Evolutionary conservation across 2,113 vertebrate genomes (phyloP).

Genomic region (Zosterops lateralis): DNA sequence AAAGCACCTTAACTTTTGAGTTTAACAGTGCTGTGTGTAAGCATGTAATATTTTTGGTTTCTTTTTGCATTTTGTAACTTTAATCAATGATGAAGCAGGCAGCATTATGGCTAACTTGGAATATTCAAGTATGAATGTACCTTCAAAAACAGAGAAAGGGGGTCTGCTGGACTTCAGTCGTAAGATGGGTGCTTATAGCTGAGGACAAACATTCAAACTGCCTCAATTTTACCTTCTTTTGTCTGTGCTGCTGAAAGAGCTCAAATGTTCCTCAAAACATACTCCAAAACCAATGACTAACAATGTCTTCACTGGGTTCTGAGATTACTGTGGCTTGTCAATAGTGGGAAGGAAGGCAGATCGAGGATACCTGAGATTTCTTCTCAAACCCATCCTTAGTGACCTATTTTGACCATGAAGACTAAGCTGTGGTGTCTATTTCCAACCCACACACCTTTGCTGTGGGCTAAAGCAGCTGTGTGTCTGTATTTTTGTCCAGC

Average conservation of each 20-base stretch:
- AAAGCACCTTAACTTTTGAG: neutral
- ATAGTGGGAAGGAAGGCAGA: neutral
- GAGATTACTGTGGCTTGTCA: neutral
- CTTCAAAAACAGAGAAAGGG: neutral
- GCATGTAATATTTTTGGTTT: neutral
- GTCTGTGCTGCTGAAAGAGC: neutral
- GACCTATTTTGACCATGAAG: neutral
- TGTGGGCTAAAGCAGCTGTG: neutral
- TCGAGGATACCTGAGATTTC: neutral
- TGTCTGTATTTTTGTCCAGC: neutral
- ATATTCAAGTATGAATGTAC: neutral
- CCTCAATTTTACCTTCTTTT: neutral
- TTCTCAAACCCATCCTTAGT: neutral
- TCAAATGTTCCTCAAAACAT: neutral
- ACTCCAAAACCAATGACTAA: neutral
- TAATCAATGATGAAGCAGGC: neutral
- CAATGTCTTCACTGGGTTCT: neutral
- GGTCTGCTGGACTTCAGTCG: neutral
- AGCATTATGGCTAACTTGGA: neutral
- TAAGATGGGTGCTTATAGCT: neutral
- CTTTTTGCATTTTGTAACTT: neutral
- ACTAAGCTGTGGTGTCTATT: neutral
- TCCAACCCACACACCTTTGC: neutral
- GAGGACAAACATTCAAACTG: neutral
- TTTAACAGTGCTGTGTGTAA: neutral